Evolutionary conservation across 1,140 invertebrate species (phyloP), one percentile per base, ranked within the genome.

Genomic region (Ctenoplectra terminalis): DNA sequence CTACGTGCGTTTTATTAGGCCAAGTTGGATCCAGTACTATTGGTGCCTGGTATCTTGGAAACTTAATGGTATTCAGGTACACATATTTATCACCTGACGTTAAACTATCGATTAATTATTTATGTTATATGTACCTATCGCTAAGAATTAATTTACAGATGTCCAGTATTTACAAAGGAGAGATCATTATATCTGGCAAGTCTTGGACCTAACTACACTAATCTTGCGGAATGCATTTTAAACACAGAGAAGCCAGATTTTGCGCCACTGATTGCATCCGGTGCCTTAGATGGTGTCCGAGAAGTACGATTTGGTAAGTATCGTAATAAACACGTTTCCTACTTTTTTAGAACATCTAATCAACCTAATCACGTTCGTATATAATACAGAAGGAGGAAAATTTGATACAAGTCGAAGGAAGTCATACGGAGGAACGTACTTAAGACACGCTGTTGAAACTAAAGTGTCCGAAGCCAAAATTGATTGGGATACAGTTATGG

Each of bases 161-260:
- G 89, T 54, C 94, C 95, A 15, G 91, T 95, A 48, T 94, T 95
- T 73, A 94, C 91, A 26, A 94, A 90, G 83, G 94, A 95, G 75
- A 91, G 90, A 74, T 93, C 94, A 48, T 84, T 94, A 7, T 94
- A 94, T 74, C 82, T 95, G 2, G 90, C 93, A 46, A 93, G 94
- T 78, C 90, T 95, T 23, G 95, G 95, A 8, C 94, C 95, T 7
- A 94, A 95, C 89, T 93, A 92, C 63, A 94, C 92, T 26, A 94
- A 93, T 86, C 87, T 95, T 6, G 94, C 94, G 0, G 93, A 95
- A 52, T 95, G 94, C 81, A 89, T 93, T 37, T 89, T 95, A 46
- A 94, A 93, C 54, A 93, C 92, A 17, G 70, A 88, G 0, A 94
- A 92, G 74, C 93, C 94, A 13, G 93, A 94, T 89, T 94, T 95